Conservation (phyloP, 2,888 invertebrate genomes). For the Ochlodes sylvanus region DNA sequence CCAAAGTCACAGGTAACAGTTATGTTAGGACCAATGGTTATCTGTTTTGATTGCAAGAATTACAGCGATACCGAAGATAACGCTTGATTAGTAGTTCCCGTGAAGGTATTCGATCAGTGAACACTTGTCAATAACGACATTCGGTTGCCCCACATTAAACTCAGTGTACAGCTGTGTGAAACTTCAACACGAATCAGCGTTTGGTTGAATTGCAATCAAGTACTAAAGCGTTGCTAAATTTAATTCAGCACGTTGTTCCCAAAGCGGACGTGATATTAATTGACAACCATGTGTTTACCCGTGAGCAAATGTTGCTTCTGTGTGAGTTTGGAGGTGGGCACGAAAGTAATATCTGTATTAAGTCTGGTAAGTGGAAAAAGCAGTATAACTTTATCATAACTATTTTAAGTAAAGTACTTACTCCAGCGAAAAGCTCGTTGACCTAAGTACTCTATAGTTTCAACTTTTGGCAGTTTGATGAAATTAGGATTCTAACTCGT, state of each 20-base stretch:
- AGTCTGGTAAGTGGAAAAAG: slow-evolving; percentile 43
- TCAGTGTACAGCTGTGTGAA: no score
- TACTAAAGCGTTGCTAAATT: no score
- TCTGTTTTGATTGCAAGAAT: slow-evolving; percentile 15
- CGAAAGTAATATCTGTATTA: slow-evolving; percentile 48
- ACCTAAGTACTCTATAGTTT: no score
- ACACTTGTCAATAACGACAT: not conserved
- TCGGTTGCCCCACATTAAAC: not conserved
- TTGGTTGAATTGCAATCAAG: no score
- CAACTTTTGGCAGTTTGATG: no score
- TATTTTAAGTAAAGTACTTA: no score
- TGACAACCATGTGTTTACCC: slow-evolving; percentile 46
- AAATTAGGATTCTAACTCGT: no score
- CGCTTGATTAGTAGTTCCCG: not conserved
- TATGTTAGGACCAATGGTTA: slow-evolving; percentile 1
- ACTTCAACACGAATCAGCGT: no score
- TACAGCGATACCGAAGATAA: not conserved
- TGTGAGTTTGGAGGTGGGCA: slow-evolving; percentile 46
- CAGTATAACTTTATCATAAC: not conserved
- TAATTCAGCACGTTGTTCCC: no score
- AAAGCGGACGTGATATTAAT: no score
- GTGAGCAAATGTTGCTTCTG: slow-evolving; percentile 49
- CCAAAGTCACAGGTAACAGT: not conserved
- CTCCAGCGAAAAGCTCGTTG: no score
- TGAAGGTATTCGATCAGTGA: not conserved